Evolutionary conservation across 1,140 invertebrate genomes (phyloP).

Genomic region (Lepidurus couesii): DNA sequence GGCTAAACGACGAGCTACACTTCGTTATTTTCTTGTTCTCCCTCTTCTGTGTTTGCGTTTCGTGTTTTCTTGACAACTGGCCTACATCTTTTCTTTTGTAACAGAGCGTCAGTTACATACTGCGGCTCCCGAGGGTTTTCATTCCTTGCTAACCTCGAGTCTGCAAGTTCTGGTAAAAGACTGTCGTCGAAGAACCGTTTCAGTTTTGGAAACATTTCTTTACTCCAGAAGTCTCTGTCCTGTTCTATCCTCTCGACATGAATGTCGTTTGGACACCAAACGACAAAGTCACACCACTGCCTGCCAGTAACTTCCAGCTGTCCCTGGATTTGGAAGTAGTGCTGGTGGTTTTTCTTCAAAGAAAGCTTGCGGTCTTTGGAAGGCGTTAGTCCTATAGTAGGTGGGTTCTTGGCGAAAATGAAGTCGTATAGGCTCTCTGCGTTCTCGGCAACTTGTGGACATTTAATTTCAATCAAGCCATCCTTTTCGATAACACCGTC

Average conservation of each 20-base stretch:
- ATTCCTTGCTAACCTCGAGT: constrained; percentile 36
- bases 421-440: neutral
- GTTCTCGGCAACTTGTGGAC: constrained; percentile 39
- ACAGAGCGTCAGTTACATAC: neutral
- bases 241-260: constrained; percentile 34
- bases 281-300: constrained; percentile 33
- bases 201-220: constrained; percentile 37
- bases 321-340: constrained; percentile 35
- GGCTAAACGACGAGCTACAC: neutral
- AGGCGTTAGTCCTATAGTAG: too few relatives aligned
- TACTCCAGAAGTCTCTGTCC: constrained; percentile 39
- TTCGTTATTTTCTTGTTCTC: neutral
- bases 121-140: neutral
- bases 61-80: neutral
- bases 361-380: neutral
- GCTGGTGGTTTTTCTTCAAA: constrained; percentile 33
- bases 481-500: constrained; percentile 45
- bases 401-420: too few relatives aligned
- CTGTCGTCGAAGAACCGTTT: constrained; percentile 32
- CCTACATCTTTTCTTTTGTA: neutral
- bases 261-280: constrained; percentile 35
- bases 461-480: constrained; percentile 44
- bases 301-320: neutral
- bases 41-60: neutral
- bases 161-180: constrained; percentile 38